phyloP scores from a whole-genome alignment of 2,797 vertebrate genomes.

The Sebastes minor region DNA sequence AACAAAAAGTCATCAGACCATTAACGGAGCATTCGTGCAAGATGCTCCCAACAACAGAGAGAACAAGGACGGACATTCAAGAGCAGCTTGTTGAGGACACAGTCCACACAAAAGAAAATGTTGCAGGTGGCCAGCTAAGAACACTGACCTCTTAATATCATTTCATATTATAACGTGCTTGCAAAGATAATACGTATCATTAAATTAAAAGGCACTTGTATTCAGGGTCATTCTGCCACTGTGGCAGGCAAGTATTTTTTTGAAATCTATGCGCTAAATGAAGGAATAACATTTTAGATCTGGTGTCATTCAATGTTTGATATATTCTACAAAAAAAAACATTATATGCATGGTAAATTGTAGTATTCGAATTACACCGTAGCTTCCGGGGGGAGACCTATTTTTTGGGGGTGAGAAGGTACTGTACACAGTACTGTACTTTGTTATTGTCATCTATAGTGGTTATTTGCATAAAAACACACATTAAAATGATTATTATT shows the following conservation, averaged over 20 bases:
- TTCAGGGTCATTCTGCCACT: background rate
- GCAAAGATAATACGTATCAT: background rate
- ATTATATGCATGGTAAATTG: too few relatives aligned
- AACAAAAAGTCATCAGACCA: constrained; percentile 71
- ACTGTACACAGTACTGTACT: too few relatives aligned
- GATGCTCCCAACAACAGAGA: constrained; percentile 29
- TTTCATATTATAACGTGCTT: background rate
- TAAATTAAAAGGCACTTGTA: background rate
- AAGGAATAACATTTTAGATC: too few relatives aligned
- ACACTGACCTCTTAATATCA: background rate
- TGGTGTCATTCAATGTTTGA: too few relatives aligned
- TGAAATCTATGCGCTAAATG: too few relatives aligned
- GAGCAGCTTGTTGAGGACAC: constrained; percentile 23
- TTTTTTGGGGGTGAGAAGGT: rapidly evolving
- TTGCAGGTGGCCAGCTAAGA: background rate
- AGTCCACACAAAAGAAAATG: background rate
- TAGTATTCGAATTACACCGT: too few relatives aligned
- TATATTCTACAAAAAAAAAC: too few relatives aligned
- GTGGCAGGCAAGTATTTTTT: too few relatives aligned
- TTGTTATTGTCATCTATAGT: too few relatives aligned
- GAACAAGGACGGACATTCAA: constrained; percentile 44
- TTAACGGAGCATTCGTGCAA: constrained; percentile 56
- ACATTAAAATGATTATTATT: too few relatives aligned
- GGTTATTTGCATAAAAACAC: too few relatives aligned
- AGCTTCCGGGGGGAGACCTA: too few relatives aligned